A percentile compares a stretch with the other conserved stretches of the same genome.
Conservation (phyloP, 2,888 invertebrate species). For the Megaustenia siamemsis region DNA sequence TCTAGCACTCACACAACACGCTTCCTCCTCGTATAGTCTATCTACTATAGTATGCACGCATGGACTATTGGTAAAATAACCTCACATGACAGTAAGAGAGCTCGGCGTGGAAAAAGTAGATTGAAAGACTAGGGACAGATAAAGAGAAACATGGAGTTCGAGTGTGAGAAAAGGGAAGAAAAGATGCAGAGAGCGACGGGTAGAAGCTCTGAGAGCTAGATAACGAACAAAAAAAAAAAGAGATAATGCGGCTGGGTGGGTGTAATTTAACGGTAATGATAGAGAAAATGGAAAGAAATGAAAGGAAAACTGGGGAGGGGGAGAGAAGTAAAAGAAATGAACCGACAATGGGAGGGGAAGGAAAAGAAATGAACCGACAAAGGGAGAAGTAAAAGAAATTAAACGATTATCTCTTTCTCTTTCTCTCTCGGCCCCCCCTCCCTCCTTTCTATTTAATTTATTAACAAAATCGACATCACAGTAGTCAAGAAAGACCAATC, state of each 20-base stretch:
- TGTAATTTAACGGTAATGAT: neutral
- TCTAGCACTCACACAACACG: no score
- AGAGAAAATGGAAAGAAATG: neutral
- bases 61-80: no score
- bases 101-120: neutral
- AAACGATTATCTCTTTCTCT: no score
- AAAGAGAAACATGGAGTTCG: neutral
- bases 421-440: no score
- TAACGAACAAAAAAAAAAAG: neutral
- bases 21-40: no score
- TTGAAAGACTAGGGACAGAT: no score
- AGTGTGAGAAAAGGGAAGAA: neutral
- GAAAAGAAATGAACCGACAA: neutral
- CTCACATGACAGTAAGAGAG: neutral
- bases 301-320: neutral
- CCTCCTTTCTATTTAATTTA: no score
- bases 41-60: no score
- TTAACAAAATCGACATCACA: no score
- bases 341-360: neutral
- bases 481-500: no score
- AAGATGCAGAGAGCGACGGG: no score
- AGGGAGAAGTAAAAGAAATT: neutral
- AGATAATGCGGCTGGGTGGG: neutral
- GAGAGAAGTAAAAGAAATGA: neutral
- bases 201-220: no score